phyloP scores from a whole-genome alignment of 1,140 invertebrate genomes.

The Eueides isabella region DNA sequence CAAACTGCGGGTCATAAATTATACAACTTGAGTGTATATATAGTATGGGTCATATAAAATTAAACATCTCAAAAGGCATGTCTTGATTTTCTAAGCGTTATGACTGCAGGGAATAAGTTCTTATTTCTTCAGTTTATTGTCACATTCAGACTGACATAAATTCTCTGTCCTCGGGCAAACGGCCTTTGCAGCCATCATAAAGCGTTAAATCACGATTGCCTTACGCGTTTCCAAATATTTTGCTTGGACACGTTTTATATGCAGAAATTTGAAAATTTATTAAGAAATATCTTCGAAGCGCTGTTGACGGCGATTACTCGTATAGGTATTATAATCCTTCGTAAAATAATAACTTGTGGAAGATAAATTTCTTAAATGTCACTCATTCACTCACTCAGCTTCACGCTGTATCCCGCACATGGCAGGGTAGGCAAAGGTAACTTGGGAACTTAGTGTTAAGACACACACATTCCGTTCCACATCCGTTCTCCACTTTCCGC shows the following conservation, averaged over 20 bases:
- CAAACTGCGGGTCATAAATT: conserved; percentile 11
- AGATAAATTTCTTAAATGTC: too few species aligned
- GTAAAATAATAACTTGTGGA: too few species aligned
- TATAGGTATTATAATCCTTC: neutral
- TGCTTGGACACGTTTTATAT: conserved; percentile 12
- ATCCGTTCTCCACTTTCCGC: too few species aligned
- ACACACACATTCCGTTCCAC: too few species aligned
- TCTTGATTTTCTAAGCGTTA: conserved; percentile 49
- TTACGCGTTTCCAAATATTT: conserved; percentile 54
- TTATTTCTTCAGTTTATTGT: conserved; percentile 58
- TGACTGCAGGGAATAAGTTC: conserved; percentile 50
- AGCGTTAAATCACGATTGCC: conserved; percentile 57
- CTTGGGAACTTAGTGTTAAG: too few species aligned
- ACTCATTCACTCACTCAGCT: too few species aligned
- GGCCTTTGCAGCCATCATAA: conserved; percentile 54
- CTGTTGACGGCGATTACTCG: neutral
- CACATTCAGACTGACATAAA: conserved; percentile 58
- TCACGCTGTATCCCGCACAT: too few species aligned
- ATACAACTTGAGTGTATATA: conserved; percentile 5
- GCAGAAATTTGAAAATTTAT: neutral
- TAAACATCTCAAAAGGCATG: conserved; percentile 40
- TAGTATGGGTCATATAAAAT: conserved; percentile 35
- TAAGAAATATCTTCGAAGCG: neutral
- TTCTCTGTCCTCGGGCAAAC: conserved; percentile 54
- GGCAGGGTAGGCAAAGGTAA: too few species aligned